Percentiles rank a stretch among this genome's conserved stretches.
Evolutionary conservation across 2,113 vertebrate species (phyloP).

Genomic region (Bettongia penicillata): DNA sequence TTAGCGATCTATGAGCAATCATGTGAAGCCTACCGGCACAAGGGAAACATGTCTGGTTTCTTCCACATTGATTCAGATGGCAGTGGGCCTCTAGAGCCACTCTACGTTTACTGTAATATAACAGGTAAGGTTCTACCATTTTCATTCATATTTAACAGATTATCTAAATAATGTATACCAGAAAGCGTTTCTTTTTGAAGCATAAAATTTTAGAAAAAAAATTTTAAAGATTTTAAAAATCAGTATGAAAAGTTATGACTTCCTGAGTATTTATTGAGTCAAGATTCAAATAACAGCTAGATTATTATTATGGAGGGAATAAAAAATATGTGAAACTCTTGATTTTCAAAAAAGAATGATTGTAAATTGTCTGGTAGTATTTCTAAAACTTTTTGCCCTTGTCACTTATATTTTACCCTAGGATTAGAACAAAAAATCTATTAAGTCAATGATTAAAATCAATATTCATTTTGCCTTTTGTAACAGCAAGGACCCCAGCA

Average conservation of each 20-base stretch:
- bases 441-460: background rate
- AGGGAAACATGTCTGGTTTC: slow-evolving; percentile 91
- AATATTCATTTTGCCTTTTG: background rate
- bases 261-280: background rate
- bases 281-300: background rate
- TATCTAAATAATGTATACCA: background rate
- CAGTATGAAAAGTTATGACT: background rate
- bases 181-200: background rate
- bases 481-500: too few species aligned
- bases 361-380: background rate
- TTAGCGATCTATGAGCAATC: slow-evolving; percentile 95
- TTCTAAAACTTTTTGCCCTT: background rate
- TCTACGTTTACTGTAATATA: slow-evolving; percentile 95
- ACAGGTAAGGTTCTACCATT: slow-evolving; percentile 87
- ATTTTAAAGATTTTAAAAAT: background rate
- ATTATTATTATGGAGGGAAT: background rate
- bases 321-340: background rate
- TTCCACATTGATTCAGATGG: slow-evolving; percentile 96
- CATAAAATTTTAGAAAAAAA: background rate
- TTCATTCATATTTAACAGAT: background rate
- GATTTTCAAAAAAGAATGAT: background rate
- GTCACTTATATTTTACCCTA: background rate
- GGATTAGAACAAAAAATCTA: background rate
- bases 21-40: slow-evolving; percentile 95
- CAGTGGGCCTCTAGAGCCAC: slow-evolving; percentile 91